Evolutionary conservation across 2,113 vertebrate species (phyloP), one percentile per base, ranked within the genome.

Genomic region (Antigone vipio): DNA sequence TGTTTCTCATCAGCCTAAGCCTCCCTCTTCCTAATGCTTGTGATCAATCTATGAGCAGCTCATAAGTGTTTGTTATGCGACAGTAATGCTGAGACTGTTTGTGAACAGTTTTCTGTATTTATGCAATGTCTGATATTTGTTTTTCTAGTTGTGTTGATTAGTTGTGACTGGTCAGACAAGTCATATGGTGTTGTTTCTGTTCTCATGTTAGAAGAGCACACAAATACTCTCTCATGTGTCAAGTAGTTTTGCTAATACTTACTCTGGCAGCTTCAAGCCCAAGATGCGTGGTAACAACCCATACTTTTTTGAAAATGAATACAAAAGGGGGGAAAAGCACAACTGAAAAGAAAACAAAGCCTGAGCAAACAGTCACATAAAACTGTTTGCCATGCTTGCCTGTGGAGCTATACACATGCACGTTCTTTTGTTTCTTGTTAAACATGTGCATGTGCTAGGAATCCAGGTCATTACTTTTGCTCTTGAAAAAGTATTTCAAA

Each of bases 141-240:
- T 95, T 95, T 92, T 92, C 76, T 94, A 87, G 53, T 91, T 94
- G 92, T 93, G 91, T 87, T 97, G 96, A 93, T 96, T 91, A 96
- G 96, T 87, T 94, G 80, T 94, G 91, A 89, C 97, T 95, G 97
- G 93, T 96, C 96, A 96, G 91, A 96, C 92, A 68, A 96, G 92
- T 97, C 94, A 85, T 94, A 94, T 95, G 95, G 80, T 89, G 85
- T n/a, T 95, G 92, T 94, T 97, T 94, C 91, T 96, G 69, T 92
- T 96, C 91, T 95, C 73, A 75, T 69, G 68, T 73, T 71, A 93
- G 72, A 92, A 85, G 50, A 96, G 72, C 4, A 3, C 63, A 80
- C 85, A 93, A 93, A 95, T 84, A 53, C 35, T 72, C 68, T 85
- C 69, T 92, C 69, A 84, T 47, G 77, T 88, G 93, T 94, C 86